phyloP scores from a whole-genome alignment of 2,888 invertebrate genomes.

The Pandemis corylana region DNA sequence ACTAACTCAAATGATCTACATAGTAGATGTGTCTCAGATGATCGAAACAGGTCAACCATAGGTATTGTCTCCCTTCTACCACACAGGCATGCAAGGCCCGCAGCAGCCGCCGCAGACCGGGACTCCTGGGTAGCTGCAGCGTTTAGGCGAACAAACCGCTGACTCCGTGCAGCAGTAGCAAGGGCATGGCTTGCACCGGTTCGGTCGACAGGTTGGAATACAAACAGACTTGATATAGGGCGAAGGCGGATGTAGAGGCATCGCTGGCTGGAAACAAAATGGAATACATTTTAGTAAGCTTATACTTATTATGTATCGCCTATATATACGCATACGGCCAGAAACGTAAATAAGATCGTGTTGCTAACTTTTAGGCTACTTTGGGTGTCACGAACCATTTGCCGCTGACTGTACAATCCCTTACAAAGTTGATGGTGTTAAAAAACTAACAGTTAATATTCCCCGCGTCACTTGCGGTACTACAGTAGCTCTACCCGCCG shows the following conservation, averaged over 20 bases:
- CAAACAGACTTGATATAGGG: conserved; percentile 69
- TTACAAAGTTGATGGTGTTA: too few species aligned
- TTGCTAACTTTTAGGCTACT: too few species aligned
- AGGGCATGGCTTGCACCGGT: conserved; percentile 83
- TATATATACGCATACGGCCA: too few species aligned
- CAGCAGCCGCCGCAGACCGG: conserved; percentile 69
- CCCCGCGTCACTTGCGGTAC: too few species aligned
- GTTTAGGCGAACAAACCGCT: conserved; percentile 67
- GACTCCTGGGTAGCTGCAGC: conserved; percentile 76
- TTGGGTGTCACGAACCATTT: too few species aligned
- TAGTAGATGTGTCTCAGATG: not conserved
- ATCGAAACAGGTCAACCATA: not conserved
- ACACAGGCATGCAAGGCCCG: conserved; percentile 79
- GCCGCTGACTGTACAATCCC: too few species aligned
- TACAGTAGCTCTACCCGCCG: too few species aligned
- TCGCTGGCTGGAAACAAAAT: conserved; percentile 57
- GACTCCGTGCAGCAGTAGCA: conserved; percentile 81
- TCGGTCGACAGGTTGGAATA: conserved; percentile 81
- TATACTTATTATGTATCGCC: too few species aligned
- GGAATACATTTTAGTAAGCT: not conserved
- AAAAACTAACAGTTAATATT: too few species aligned
- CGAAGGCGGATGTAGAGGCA: conserved; percentile 57
- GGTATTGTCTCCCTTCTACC: conserved; percentile 54
- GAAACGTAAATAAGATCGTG: too few species aligned
- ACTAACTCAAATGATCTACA: not conserved